phyloP scores from a whole-genome alignment of 2,888 invertebrate genomes.

The Acrobasis repandana region DNA sequence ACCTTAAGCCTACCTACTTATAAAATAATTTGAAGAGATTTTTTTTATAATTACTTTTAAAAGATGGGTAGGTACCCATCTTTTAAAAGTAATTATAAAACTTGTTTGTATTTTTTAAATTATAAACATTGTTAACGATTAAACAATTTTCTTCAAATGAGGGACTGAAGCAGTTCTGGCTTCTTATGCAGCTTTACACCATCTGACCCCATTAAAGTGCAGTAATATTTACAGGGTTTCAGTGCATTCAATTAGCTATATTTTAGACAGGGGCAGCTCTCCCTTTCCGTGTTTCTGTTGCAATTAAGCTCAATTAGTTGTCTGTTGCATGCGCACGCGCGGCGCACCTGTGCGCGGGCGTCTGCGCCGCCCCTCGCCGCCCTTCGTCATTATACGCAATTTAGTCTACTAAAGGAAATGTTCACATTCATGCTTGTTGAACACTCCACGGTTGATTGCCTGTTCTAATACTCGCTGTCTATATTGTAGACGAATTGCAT shows the following conservation, averaged over 20 bases:
- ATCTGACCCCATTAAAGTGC: slow-evolving; percentile 1
- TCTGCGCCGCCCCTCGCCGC: slow-evolving; percentile 57
- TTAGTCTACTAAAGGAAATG: slow-evolving; percentile 65
- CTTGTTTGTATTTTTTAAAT: too few relatives aligned
- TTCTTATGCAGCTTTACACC: neutral
- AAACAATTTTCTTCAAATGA: too few relatives aligned
- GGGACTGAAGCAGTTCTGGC: too few relatives aligned
- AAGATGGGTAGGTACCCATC: too few relatives aligned
- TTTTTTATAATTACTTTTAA: too few relatives aligned
- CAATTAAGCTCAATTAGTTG: slow-evolving; percentile 58
- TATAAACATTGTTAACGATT: too few relatives aligned
- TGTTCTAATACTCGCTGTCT: slow-evolving; percentile 50
- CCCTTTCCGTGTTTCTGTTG: slow-evolving; percentile 34
- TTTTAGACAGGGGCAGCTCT: slow-evolving; percentile 29
- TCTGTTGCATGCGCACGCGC: slow-evolving; percentile 58
- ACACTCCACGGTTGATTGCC: slow-evolving; percentile 60
- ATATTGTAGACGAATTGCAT: neutral
- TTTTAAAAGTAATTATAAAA: too few relatives aligned
- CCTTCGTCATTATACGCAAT: slow-evolving; percentile 72
- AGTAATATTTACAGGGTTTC: slow-evolving; percentile 40
- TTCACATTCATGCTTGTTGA: slow-evolving; percentile 69
- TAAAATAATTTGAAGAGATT: too few relatives aligned
- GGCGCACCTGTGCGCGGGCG: slow-evolving; percentile 62
- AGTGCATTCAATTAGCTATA: slow-evolving; percentile 34
- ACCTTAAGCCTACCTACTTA: too few relatives aligned